Evolutionary conservation across 2,888 invertebrate species (phyloP).

Genomic region (Nephrotoma appendiculata): DNA sequence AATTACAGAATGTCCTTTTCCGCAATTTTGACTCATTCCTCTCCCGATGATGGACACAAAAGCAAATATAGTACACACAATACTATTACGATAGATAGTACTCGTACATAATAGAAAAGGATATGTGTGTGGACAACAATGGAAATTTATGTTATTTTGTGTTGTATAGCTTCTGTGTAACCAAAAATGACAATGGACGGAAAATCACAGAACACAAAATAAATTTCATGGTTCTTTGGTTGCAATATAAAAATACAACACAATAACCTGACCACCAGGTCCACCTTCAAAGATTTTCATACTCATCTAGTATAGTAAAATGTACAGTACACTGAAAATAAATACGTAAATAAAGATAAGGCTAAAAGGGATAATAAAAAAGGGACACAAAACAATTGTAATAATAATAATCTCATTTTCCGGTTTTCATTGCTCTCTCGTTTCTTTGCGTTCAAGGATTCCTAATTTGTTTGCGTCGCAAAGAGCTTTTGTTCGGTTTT

Average conservation of each 20-base stretch:
- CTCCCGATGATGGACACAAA: no score
- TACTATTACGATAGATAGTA: no score
- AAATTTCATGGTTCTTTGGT: neutral
- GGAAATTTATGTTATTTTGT: neutral
- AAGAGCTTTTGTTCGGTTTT: neutral
- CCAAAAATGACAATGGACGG: neutral
- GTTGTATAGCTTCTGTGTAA: neutral
- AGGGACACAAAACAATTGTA: neutral
- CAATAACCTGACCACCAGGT: neutral
- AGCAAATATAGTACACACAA: no score
- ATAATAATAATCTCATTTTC: neutral
- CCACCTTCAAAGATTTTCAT: neutral
- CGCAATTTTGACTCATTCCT: no score
- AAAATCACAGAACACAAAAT: neutral
- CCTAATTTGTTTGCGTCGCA: neutral
- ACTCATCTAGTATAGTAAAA: neutral
- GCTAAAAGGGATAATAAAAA: neutral
- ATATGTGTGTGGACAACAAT: neutral
- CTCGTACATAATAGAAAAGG: neutral
- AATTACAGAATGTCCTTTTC: no score
- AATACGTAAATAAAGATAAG: neutral
- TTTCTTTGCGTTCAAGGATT: neutral
- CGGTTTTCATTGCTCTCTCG: neutral
- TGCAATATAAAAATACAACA: neutral
- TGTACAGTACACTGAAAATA: neutral